These are phyloP conservation scores for Drosophila kikkawai DNA, from an alignment of 1,140 invertebrate genomes.

Conservation along the genomic window DNA sequence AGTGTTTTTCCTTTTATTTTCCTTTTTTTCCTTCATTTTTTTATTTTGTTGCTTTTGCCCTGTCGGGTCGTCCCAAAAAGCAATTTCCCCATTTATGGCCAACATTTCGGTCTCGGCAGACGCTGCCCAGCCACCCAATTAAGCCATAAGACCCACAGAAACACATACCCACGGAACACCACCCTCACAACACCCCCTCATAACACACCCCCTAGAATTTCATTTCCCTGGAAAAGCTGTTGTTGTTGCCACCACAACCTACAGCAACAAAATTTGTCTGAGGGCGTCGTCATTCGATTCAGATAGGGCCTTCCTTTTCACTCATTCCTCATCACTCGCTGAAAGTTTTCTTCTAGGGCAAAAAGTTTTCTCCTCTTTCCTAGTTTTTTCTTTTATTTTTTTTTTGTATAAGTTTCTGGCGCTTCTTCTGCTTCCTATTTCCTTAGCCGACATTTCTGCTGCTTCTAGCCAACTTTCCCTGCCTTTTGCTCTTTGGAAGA, in stretches of 20 bases:
- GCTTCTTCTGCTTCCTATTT: constrained; percentile 31
- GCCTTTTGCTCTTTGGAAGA: neutral
- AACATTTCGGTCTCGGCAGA: constrained; percentile 66
- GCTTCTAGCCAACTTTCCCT: constrained; percentile 32
- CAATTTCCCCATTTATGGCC: constrained; percentile 73
- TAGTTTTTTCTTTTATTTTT: constrained; percentile 22
- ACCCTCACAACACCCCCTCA: neutral
- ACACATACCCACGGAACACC: neutral
- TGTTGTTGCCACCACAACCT: constrained; percentile 68
- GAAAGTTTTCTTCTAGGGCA: constrained; percentile 36
- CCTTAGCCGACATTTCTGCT: constrained; percentile 25
- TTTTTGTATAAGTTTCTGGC: constrained; percentile 42
- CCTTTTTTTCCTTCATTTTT: neutral
- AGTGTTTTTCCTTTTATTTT: constrained; percentile 35
- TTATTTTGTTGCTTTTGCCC: neutral
- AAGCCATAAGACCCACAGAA: constrained; percentile 72
- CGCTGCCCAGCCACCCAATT: constrained; percentile 81
- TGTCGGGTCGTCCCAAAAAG: constrained; percentile 61
- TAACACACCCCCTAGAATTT: neutral
- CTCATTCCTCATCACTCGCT: neutral
- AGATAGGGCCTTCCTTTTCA: neutral
- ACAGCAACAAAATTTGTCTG: constrained; percentile 81
- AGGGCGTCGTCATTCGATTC: constrained; percentile 64
- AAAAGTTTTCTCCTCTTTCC: neutral
- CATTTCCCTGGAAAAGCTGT: constrained; percentile 12